Evolutionary conservation across 2,113 vertebrate species (phyloP).

Genomic region (Phalacrocorax carbo): DNA sequence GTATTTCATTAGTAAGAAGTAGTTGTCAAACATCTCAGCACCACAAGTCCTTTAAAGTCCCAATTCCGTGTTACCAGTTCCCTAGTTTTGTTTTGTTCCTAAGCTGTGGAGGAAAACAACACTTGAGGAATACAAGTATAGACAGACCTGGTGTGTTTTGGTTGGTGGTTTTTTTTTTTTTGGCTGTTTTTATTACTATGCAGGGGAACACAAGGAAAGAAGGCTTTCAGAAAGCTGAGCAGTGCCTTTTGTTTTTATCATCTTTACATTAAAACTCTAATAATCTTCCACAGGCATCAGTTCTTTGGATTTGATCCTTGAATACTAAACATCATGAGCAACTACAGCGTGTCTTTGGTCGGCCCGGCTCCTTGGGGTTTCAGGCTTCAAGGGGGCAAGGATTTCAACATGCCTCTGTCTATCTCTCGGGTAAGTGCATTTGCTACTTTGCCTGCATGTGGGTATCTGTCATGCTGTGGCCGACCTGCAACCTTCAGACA

Average conservation of each 20-base stretch:
- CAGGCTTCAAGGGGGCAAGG: constrained; percentile 96
- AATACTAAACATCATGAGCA: constrained; percentile 82
- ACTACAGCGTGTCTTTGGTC: constrained; percentile 87
- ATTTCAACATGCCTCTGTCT: constrained; percentile 95
- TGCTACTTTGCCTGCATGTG: not conserved
- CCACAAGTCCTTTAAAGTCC: not conserved
- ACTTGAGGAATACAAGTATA: not conserved
- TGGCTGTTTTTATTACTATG: not conserved
- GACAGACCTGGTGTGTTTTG: not conserved
- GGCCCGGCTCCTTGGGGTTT: constrained; percentile 97
- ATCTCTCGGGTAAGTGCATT: constrained; percentile 89
- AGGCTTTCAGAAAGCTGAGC: not conserved
- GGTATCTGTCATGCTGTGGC: not conserved
- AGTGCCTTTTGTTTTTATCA: not conserved
- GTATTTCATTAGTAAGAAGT: not conserved
- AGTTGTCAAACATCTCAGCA: not conserved
- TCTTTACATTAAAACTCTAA: constrained; percentile 35
- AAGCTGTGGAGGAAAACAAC: not conserved
- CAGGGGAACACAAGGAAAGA: not conserved
- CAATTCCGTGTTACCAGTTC: not conserved
- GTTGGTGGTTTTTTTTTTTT: not conserved
- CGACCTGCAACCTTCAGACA: not conserved
- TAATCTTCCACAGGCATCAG: constrained; percentile 64
- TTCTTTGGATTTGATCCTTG: constrained; percentile 50
- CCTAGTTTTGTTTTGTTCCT: not conserved